These are phyloP conservation scores for Serripes groenlandicus DNA, from an alignment of 2,888 invertebrate genomes.

Conservation along the genomic window DNA sequence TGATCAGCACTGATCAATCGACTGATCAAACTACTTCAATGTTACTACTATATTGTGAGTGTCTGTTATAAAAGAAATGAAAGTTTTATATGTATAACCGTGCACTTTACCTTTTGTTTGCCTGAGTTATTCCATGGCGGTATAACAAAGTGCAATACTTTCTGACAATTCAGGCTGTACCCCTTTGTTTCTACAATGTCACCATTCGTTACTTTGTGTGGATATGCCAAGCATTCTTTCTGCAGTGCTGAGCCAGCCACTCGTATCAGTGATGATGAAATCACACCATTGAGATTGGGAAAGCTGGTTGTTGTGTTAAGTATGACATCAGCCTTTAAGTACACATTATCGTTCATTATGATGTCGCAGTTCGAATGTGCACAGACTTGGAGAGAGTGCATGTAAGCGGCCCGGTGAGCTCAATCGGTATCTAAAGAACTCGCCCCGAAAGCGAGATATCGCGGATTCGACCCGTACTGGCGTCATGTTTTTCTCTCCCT, in stretches of 20 bases:
- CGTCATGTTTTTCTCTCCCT: no score
- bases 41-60: no score
- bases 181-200: conserved; percentile 45
- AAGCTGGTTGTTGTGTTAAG: conserved; percentile 52
- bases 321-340: conserved; percentile 55
- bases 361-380: no score
- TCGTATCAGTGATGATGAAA: conserved; percentile 27
- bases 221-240: conserved; percentile 27
- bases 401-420: no score
- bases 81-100: background rate
- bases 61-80: no score
- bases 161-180: conserved; percentile 35
- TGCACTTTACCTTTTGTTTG: conserved; percentile 5
- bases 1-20: no score
- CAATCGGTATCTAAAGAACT: no score
- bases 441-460: no score
- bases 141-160: conserved; percentile 48
- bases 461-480: no score
- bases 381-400: no score
- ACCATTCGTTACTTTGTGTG: conserved; percentile 9
- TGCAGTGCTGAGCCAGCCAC: conserved; percentile 34
- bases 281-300: conserved; percentile 51
- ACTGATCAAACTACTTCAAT: no score
- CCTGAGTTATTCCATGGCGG: conserved; percentile 30
- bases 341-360: no score